These are phyloP conservation scores for Apamea epomidion DNA, from an alignment of 2,888 invertebrate genomes.

Conservation along the genomic window DNA sequence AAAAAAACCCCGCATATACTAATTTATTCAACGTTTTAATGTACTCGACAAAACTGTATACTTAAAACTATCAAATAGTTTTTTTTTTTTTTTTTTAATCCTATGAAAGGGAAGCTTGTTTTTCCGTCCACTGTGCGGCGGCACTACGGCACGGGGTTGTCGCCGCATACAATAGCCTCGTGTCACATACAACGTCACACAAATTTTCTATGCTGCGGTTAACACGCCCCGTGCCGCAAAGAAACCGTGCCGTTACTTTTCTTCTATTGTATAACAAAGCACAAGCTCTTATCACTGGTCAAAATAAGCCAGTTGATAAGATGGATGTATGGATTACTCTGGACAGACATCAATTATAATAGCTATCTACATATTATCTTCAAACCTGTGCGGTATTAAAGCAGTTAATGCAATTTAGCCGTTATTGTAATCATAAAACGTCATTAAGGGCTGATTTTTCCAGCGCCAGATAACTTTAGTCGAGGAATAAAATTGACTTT, in stretches of 20 bases:
- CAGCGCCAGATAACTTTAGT: too few species aligned
- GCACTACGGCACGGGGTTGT: neutral
- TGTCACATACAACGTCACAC: neutral
- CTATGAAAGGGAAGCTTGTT: too few species aligned
- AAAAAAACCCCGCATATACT: too few species aligned
- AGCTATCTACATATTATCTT: neutral
- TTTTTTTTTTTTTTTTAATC: too few species aligned
- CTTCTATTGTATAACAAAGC: neutral
- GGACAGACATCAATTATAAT: neutral
- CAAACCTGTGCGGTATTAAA: neutral
- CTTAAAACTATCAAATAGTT: too few species aligned
- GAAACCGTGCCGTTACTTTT: neutral
- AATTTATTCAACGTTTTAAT: too few species aligned
- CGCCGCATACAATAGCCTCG: neutral
- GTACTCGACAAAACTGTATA: too few species aligned
- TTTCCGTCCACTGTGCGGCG: too few species aligned
- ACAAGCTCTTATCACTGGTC: neutral
- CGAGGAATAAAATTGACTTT: too few species aligned
- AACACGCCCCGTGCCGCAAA: neutral
- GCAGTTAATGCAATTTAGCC: slow-evolving; percentile 19
- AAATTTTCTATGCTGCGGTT: neutral
- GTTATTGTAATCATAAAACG: slow-evolving; percentile 1
- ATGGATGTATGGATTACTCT: neutral
- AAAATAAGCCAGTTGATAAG: neutral
- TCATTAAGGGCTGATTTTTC: neutral